These are phyloP conservation scores for Nezara viridula DNA, from an alignment of 2,888 invertebrate genomes.

Conservation along the genomic window DNA sequence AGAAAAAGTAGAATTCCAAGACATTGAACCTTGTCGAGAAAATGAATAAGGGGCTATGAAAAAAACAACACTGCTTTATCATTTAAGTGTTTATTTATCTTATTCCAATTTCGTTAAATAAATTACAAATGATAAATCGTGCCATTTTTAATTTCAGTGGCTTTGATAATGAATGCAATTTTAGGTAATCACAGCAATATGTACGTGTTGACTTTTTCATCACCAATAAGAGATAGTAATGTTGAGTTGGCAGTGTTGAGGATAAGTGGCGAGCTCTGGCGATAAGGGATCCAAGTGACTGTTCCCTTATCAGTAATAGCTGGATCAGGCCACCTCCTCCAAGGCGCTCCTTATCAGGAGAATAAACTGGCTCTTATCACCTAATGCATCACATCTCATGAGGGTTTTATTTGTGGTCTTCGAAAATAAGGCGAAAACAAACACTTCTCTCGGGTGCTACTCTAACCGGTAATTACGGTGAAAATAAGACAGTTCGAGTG, in stretches of 20 bases:
- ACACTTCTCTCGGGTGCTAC: neutral
- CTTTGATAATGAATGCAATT: no score
- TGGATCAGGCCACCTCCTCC: conserved; percentile 11
- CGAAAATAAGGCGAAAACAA: neutral
- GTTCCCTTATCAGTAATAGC: neutral
- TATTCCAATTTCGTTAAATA: no score
- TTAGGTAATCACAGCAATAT: no score
- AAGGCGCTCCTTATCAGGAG: neutral
- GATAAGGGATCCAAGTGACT: neutral
- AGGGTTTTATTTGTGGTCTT: conserved; percentile 14
- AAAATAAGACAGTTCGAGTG: neutral
- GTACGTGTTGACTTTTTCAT: neutral
- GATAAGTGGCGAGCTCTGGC: neutral
- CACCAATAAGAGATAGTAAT: neutral
- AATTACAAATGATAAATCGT: no score
- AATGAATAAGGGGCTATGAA: no score
- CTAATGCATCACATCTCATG: neutral
- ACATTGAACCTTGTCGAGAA: no score
- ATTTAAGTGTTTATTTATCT: no score
- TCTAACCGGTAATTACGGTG: neutral
- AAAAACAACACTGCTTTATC: no score
- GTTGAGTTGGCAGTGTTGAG: neutral
- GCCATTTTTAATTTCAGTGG: no score
- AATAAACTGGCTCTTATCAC: neutral
- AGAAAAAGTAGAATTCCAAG: no score